Conservation (phyloP, 2,888 invertebrate genomes). For the Ceraclea dissimilis region DNA sequence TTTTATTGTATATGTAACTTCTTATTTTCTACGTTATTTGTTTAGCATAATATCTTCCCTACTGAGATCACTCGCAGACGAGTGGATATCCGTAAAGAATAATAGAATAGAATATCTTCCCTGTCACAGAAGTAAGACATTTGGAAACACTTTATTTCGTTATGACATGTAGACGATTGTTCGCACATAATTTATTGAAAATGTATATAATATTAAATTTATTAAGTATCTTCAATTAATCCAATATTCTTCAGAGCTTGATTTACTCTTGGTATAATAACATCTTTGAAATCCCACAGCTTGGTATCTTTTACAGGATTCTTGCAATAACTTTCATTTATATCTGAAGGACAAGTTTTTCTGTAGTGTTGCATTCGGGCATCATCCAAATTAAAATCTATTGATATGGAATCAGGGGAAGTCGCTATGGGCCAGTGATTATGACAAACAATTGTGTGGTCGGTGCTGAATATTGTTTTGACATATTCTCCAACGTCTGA, state of each 20-base stretch:
- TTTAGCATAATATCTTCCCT: too few relatives aligned
- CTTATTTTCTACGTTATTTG: too few relatives aligned
- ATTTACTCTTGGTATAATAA: slow-evolving; percentile 61
- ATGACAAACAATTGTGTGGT: slow-evolving; percentile 79
- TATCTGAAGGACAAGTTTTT: slow-evolving; percentile 82
- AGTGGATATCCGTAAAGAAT: too few relatives aligned
- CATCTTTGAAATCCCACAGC: slow-evolving; percentile 80
- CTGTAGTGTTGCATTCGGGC: slow-evolving; percentile 92
- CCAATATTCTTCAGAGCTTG: slow-evolving; percentile 46
- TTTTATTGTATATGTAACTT: too few relatives aligned
- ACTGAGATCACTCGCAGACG: too few relatives aligned
- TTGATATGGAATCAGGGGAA: slow-evolving; percentile 73
- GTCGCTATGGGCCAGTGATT: slow-evolving; percentile 90
- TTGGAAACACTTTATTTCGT: too few relatives aligned
- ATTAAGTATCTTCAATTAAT: neutral
- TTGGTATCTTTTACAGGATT: slow-evolving; percentile 77
- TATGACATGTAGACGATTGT: too few relatives aligned
- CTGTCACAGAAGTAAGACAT: too few relatives aligned
- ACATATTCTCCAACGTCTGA: slow-evolving; percentile 89
- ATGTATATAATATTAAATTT: too few relatives aligned
- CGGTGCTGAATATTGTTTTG: slow-evolving; percentile 90
- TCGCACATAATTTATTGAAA: too few relatives aligned
- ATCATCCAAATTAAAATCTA: slow-evolving; percentile 69
- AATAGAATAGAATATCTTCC: too few relatives aligned
- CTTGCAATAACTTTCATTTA: slow-evolving; percentile 61